Evolutionary conservation across 2,113 vertebrate species (phyloP).

Genomic region (Manacus vitellinus): DNA sequence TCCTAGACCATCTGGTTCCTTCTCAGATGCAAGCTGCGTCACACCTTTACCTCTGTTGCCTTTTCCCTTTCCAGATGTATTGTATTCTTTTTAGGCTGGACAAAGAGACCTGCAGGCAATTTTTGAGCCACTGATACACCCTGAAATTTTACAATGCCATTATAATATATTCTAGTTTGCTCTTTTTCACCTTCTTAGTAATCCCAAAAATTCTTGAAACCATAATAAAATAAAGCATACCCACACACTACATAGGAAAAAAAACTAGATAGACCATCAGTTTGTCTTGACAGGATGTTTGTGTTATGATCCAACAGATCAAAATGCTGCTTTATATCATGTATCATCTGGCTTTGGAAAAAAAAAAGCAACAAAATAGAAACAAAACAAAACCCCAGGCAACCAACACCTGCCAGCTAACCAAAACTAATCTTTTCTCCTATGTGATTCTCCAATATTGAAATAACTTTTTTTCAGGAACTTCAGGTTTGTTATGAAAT

Average conservation of each 20-base stretch:
- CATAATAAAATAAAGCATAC: not conserved
- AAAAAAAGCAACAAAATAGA: not conserved
- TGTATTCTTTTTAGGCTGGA: not conserved
- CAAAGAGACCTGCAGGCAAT: not conserved
- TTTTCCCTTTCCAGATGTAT: not conserved
- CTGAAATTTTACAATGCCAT: not conserved
- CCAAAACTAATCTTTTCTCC: not conserved
- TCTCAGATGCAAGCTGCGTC: not conserved
- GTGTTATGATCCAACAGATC: not conserved
- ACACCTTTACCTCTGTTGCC: not conserved
- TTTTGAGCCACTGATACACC: not conserved
- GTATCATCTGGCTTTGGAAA: not conserved
- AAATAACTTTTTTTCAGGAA: not conserved
- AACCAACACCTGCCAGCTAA: not conserved
- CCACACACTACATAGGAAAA: not conserved
- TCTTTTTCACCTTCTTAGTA: not conserved
- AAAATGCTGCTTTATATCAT: not conserved
- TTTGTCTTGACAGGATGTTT: constrained; percentile 46
- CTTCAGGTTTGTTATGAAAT: not conserved
- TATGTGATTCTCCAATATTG: not conserved
- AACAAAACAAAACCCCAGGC: not conserved
- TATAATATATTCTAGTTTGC: not conserved
- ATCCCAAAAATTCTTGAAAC: not conserved
- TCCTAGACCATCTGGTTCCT: not conserved
- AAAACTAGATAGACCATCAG: not conserved